Base-by-base conservation (phyloP, 2,888 invertebrate species). In the Oscheius myriophilus region DNA sequence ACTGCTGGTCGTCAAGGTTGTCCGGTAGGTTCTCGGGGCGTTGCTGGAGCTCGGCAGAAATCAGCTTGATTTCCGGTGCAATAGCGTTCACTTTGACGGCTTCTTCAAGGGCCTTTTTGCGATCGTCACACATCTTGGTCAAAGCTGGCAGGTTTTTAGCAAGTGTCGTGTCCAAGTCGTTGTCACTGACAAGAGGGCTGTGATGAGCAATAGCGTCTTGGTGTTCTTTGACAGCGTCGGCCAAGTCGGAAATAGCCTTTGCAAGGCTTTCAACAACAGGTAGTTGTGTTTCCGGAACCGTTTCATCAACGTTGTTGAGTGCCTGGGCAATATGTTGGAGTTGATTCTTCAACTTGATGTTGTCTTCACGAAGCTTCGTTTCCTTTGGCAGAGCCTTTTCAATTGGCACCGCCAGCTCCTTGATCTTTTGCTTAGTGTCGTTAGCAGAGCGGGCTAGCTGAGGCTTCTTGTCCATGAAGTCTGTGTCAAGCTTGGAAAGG, bases 1-100 rank as follows among this genome's bases (percentile, higher is more conserved):
- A 42, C 53, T 75, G 70, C 61, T 78, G 78, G 26, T 78, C 75
- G 52, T 69, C 71, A n/a, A 73, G 69, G 39, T 69, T 63, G 26
- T 64, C 55, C 46, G 70, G 71, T 39, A 73, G 57, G 45, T 70
- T 68, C 41, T 54, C 57, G 25, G 59, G 59, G 12, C 73, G 67
- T n/a, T 73, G 58, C 67, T 73, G 72, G 23, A 75, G 68, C 63
- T 67, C 65, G 55, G 69, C 64, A 45, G 72, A 59, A 46, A 78
- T 69, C 41, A 67, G 66, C 59, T 73, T 65, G 49, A 75, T 55
- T 61, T 72, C 69, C 39, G 78, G 78, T 45, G 73, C 73, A 46
- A 77, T 57, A 39, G 67, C 67, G 43, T 70, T 67, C 59, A 75
- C 63, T 67, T 67, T 66, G 23, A 66, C 73, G 26, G 71, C 69